phyloP scores from a whole-genome alignment of 2,888 invertebrate species.

The Melieria crassipennis region DNA sequence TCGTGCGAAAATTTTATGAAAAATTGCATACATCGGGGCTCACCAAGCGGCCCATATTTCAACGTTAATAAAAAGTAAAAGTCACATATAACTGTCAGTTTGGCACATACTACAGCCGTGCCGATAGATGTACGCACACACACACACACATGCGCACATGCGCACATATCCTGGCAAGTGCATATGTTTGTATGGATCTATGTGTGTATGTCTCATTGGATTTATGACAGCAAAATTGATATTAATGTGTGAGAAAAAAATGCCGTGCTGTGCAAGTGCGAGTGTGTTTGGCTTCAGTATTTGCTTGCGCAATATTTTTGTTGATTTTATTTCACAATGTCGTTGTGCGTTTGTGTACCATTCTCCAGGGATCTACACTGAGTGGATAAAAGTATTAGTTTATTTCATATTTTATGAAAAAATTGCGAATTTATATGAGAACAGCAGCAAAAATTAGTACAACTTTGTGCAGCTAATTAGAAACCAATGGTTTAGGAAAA shows the following conservation, averaged over 20 bases:
- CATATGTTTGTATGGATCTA: slow-evolving; percentile 3
- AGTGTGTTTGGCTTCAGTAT: background rate
- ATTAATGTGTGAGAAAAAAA: slow-evolving; percentile 50
- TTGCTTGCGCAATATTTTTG: background rate
- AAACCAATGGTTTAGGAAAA: too few species aligned
- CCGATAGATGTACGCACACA: slow-evolving; percentile 5
- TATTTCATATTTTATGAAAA: too few species aligned
- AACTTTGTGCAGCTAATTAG: too few species aligned
- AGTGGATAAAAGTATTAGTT: too few species aligned
- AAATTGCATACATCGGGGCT: too few species aligned
- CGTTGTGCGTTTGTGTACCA: background rate
- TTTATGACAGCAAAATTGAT: slow-evolving; percentile 61
- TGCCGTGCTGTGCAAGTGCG: too few species aligned
- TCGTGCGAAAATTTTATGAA: too few species aligned
- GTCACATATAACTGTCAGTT: slow-evolving; percentile 22
- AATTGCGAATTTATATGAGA: too few species aligned
- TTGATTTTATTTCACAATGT: background rate
- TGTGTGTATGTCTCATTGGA: slow-evolving; percentile 47
- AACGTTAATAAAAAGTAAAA: slow-evolving; percentile 25
- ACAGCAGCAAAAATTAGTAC: too few species aligned
- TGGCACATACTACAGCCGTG: slow-evolving; percentile 3
- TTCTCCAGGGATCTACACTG: background rate
- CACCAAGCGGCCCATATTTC: slow-evolving; percentile 29
- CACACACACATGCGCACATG: background rate
- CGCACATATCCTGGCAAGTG: background rate